phyloP scores from a whole-genome alignment of 2,797 vertebrate species.

The Tragopan temminckii region DNA sequence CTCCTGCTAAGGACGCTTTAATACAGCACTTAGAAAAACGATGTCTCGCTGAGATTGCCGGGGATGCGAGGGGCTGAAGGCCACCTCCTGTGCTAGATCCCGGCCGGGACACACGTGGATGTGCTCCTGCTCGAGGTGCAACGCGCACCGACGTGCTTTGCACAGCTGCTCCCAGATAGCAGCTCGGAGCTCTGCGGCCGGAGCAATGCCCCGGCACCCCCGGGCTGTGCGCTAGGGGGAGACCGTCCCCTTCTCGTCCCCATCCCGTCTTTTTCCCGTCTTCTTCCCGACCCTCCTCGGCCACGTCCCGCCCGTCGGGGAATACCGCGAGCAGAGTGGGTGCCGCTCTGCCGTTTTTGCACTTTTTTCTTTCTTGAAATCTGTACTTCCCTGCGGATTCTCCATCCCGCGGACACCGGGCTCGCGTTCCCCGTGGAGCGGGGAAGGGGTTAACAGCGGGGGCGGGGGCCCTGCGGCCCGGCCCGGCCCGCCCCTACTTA shows the following conservation, averaged over 20 bases:
- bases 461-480: constrained; percentile 1
- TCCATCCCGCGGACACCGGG: neutral
- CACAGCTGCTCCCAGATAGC: neutral
- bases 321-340: neutral
- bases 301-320: neutral
- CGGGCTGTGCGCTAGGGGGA: neutral
- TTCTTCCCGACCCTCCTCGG: neutral
- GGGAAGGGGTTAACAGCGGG: constrained; percentile 28
- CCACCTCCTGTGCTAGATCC: rapidly evolving
- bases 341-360: neutral
- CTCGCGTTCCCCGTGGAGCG: neutral
- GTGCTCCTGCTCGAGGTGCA: rapidly evolving
- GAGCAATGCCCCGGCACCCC: neutral
- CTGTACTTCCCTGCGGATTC: neutral
- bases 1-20: neutral
- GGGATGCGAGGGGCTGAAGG: neutral
- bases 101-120: neutral
- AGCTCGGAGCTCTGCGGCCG: neutral
- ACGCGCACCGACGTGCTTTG: neutral
- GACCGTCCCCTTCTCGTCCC: neutral
- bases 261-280: neutral
- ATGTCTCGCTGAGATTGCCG: neutral
- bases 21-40: neutral
- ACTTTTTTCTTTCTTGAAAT: neutral
- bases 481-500: constrained; percentile 13